Evolutionary conservation across 2,888 invertebrate genomes (phyloP), one percentile per base, ranked within the genome.

Genomic region (Invenusta paracnida): DNA sequence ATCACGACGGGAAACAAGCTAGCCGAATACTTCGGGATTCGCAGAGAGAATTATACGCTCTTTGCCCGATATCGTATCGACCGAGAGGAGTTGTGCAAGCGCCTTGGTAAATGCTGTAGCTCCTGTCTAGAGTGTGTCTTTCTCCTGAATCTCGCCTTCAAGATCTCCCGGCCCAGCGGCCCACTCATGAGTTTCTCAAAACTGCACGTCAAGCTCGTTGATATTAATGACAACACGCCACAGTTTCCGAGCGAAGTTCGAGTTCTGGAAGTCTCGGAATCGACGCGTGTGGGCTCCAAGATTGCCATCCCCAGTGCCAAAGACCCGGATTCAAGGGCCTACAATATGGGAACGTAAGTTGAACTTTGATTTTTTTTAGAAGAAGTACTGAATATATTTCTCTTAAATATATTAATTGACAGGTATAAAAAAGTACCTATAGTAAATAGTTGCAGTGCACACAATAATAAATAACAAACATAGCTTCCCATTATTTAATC

Each of bases 141-240:
- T 23, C 11, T 73, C 2, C 73, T 73, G 11, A 73, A 73, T 23
- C 73, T 73, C 73, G 73, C 73, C 27, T 73, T 73, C 73, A 23
- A 73, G 73, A 73, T 25, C 73, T 23, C 73, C 23, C 73, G 73
- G 5, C 73, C 73, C 2, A 73, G 27, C 73, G 73, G 73, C 5
- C 73, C 73, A 23, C 25, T 73, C 2, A 84, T 73, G 67, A 84
- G 23, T 67, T 67, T 84, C 25, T 28, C 66, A 66, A 2, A 28
- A 25, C 29, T 84, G 1, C 23, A 30, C 29, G 48, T 84, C 30
- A 84, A 84, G 48, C 17, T 84, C 1, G 67, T 84, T 29, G 84
- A 84, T 28, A 84, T 67, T 23, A 84, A 84, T 67, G 84, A 84
- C 73, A 84, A 84, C 29, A 11, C 27, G n/a, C 84, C 84, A 0